phyloP scores from a whole-genome alignment of 2,888 invertebrate genomes.

The Dorcus parallelipipedus region DNA sequence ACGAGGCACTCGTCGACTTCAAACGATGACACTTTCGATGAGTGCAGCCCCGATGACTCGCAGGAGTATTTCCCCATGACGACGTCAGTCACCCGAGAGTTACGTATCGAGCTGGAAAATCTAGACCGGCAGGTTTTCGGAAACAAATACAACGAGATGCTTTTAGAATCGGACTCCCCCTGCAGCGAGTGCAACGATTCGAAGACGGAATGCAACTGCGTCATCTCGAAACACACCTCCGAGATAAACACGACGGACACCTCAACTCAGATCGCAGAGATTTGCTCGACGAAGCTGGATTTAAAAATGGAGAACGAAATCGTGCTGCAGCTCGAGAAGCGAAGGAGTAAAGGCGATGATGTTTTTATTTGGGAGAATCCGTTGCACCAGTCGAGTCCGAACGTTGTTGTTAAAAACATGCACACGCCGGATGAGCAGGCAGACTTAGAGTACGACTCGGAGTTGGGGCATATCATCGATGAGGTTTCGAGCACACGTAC shows the following conservation, averaged over 20 bases:
- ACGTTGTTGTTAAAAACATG: conserved; percentile 36
- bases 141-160: conserved; percentile 43
- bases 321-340: conserved; percentile 7
- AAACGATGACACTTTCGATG: conserved; percentile 51
- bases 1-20: conserved; percentile 41
- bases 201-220: conserved; percentile 17
- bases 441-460: conserved; percentile 65
- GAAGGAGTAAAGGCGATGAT: conserved; percentile 33
- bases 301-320: conserved; percentile 11
- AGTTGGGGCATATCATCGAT: conserved; percentile 59
- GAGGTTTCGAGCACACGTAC: conserved; percentile 65
- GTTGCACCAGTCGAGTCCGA: conserved; percentile 58
- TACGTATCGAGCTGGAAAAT: conserved; percentile 78
- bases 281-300: conserved; percentile 14
- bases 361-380: conserved; percentile 81
- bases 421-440: conserved; percentile 72
- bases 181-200: conserved; percentile 17
- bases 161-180: conserved; percentile 25
- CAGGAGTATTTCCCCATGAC: conserved; percentile 85
- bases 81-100: conserved; percentile 80
- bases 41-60: conserved; percentile 74
- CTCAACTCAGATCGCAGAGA: conserved; percentile 15
- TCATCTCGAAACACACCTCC: conserved; percentile 15
- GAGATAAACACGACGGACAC: conserved; percentile 16
- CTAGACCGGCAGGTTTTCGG: conserved; percentile 82